phyloP scores from a whole-genome alignment of 2,888 invertebrate genomes.

The Ditylenchus weischeri region DNA sequence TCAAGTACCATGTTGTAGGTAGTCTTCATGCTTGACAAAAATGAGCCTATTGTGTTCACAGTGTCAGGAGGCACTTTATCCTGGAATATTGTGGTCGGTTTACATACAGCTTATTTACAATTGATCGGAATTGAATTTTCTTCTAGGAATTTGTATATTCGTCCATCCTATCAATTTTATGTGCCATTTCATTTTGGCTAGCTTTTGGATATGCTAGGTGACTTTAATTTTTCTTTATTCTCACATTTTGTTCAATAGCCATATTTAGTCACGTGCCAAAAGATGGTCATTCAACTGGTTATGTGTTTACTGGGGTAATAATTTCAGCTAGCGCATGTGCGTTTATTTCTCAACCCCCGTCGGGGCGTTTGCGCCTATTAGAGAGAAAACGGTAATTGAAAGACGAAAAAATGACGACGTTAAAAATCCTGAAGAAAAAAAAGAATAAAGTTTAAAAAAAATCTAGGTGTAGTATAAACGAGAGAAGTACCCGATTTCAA shows the following conservation, averaged over 20 bases:
- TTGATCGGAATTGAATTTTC: not conserved
- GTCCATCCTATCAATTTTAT: conserved; percentile 48
- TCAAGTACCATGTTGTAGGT: not conserved
- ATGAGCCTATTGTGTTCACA: conserved; percentile 46
- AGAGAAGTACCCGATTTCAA: not conserved
- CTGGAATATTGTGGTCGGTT: conserved; percentile 50
- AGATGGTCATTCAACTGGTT: conserved; percentile 48
- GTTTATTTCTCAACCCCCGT: no score
- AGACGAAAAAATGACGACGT: not conserved
- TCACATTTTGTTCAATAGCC: no score
- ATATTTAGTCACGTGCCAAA: conserved; percentile 30
- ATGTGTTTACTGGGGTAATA: conserved; percentile 50
- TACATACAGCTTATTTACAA: not conserved
- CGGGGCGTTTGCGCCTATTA: no score
- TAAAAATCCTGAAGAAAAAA: not conserved
- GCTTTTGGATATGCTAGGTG: conserved; percentile 46
- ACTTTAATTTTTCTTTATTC: no score
- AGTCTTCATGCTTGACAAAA: conserved; percentile 48
- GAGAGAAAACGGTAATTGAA: no score
- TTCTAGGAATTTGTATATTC: conserved; percentile 54
- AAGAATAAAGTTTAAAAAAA: not conserved
- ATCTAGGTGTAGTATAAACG: not conserved
- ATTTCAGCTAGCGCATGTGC: no score
- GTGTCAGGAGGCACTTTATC: conserved; percentile 47
- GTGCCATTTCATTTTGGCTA: conserved; percentile 50